Percentiles rank a stretch among this genome's conserved stretches.
Evolutionary conservation across 2,113 vertebrate genomes (phyloP).

Genomic region (Vicugna pacos): DNA sequence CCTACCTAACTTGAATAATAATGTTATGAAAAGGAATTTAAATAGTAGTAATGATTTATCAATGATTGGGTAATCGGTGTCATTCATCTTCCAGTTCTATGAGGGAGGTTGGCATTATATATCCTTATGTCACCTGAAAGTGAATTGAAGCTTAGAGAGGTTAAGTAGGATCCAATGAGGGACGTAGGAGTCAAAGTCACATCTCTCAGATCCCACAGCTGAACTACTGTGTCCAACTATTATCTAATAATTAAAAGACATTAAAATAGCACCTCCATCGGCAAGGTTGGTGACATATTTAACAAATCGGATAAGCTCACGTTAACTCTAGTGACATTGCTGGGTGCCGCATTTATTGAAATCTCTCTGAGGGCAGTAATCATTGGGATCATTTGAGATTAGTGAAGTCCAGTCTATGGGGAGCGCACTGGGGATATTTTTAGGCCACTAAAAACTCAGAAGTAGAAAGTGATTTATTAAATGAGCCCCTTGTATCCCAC

Average conservation of each 20-base stretch:
- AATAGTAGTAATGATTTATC: neutral
- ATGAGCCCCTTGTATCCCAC: neutral
- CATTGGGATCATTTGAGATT: neutral
- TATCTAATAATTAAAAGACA: neutral
- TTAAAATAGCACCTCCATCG: neutral
- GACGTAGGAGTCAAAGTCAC: neutral
- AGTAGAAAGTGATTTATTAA: slow-evolving; percentile 2
- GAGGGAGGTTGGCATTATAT: neutral
- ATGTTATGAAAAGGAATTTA: neutral
- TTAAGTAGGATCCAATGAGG: neutral
- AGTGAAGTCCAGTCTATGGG: neutral
- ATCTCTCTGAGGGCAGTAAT: neutral
- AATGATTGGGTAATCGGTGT: neutral
- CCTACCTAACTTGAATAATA: neutral
- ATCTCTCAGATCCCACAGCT: neutral
- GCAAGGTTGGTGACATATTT: neutral
- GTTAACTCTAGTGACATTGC: neutral
- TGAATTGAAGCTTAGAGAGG: neutral
- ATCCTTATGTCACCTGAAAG: neutral
- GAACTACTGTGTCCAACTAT: neutral
- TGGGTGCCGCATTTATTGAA: neutral
- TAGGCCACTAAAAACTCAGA: neutral
- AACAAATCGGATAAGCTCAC: neutral
- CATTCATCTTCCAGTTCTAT: neutral
- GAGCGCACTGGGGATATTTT: neutral